These are phyloP conservation scores for Spheniscus mendiculus DNA, from an alignment of 2,113 vertebrate species.

Conservation along the genomic window DNA sequence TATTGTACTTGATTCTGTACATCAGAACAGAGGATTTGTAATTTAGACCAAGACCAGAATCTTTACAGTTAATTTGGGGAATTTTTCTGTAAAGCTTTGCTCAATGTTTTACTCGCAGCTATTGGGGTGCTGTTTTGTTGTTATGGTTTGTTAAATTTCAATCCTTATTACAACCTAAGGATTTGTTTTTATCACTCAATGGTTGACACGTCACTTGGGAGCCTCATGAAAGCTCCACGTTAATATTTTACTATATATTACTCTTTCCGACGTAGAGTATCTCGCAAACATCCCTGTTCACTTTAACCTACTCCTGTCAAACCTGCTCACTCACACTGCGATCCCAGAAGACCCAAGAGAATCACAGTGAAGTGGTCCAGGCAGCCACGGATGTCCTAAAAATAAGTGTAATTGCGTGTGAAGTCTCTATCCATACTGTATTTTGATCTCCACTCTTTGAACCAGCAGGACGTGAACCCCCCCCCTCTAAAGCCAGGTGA, in stretches of 20 bases:
- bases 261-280: neutral
- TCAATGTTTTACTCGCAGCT: neutral
- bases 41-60: neutral
- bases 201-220: neutral
- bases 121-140: neutral
- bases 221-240: neutral
- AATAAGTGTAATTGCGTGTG: rapidly evolving
- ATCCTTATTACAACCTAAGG: neutral
- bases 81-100: neutral
- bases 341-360: neutral
- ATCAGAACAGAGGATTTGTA: neutral
- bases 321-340: neutral
- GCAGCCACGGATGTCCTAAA: neutral
- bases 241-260: conserved; percentile 59
- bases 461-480: neutral
- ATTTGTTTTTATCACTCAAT: conserved; percentile 28
- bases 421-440: neutral
- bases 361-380: neutral
- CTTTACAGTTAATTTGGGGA: neutral
- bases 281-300: conserved; percentile 30
- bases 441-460: neutral
- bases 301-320: neutral
- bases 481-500: neutral
- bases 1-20: neutral
- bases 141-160: conserved; percentile 25